Evolutionary conservation across 2,113 vertebrate species (phyloP).

Genomic region (Seriola rivoliana): DNA sequence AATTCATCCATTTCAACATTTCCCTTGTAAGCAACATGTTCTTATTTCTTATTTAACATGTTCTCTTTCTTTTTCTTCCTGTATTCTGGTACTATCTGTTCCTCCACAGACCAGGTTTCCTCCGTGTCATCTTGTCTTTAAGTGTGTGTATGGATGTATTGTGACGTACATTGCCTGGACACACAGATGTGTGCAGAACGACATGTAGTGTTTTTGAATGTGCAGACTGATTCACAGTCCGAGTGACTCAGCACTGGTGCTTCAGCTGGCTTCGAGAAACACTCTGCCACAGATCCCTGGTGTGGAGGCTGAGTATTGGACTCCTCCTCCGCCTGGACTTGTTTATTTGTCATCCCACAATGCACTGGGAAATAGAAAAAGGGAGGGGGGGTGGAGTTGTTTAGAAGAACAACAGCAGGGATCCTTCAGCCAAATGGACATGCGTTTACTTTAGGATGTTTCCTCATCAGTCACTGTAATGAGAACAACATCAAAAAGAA

Average conservation of each 20-base stretch:
- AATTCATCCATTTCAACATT: too few species aligned
- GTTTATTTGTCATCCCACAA: constrained; percentile 78
- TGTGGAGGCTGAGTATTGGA: constrained; percentile 66
- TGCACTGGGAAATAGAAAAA: constrained; percentile 68
- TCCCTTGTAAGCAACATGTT: too few species aligned
- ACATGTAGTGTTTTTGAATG: constrained; percentile 31
- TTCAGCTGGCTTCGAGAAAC: constrained; percentile 63
- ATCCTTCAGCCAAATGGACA: constrained; percentile 75
- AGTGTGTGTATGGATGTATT: neutral
- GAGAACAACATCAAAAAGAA: constrained; percentile 37
- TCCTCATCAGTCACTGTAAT: constrained; percentile 65
- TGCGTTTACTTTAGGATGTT: constrained; percentile 71
- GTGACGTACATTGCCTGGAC: constrained; percentile 8
- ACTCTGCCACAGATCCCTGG: constrained; percentile 53
- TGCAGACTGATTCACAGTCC: constrained; percentile 37
- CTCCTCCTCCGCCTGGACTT: constrained; percentile 70
- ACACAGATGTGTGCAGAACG: constrained; percentile 51
- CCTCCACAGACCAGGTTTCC: neutral
- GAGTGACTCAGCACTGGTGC: constrained; percentile 70
- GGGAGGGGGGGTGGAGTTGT: constrained; percentile 23
- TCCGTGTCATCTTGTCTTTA: neutral
- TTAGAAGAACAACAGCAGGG: constrained; percentile 73
- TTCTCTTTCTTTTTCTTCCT: neutral
- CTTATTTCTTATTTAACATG: too few species aligned
- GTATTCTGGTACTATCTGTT: neutral